Base-by-base conservation (phyloP, 2,797 vertebrate genomes). In the Melanotaenia trifasciata region DNA sequence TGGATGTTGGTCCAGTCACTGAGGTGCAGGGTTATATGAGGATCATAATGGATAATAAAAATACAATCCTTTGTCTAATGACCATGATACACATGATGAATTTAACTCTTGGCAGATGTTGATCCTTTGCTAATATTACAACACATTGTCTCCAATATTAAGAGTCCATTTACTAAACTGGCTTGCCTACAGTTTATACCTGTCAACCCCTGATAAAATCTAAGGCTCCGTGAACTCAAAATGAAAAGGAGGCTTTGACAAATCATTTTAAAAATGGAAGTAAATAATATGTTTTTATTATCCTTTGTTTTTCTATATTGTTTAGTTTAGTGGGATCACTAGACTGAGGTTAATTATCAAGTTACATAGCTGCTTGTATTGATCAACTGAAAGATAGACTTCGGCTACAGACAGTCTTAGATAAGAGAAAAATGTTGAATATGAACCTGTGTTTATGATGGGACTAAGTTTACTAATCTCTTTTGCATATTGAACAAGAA, bases 1-100 rank as follows among this genome's bases (percentile, higher is more conserved):
- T 72, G 79, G 78, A 58, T 67, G 81, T 70, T 69, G 72, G 76
- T 79, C 76, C 70, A 78, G 64, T 80, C 57, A 51, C 71, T 63
- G 65, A 61, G 24, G 69, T 54, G 36, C 38, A 63, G 56, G 57
- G 63, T 26, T 22, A 36, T 53, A 11, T 53, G 63, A 6, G 3
- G 53, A 45, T 20, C 7, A 6, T 45, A 18, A 45, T 7, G n/a
- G 57, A 50, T 47, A 63, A 64, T 65, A 28, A 76, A 78, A 76
- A 43, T 43, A 53, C 70, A 64, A 58, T 71, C 62, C 53, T 79
- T 53, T 30, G 24, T 67, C 32, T 38, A n/a, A 51, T 26, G 38
- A 67, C 40, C 28, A 28, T 26, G 60, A 76, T 32, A 74, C 38
- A 50, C 43, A 36, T 61, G n/a, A 75, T 68, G 22, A 50, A 58